phyloP scores from a whole-genome alignment of 2,888 invertebrate species.

The Zele albiditarsus region DNA sequence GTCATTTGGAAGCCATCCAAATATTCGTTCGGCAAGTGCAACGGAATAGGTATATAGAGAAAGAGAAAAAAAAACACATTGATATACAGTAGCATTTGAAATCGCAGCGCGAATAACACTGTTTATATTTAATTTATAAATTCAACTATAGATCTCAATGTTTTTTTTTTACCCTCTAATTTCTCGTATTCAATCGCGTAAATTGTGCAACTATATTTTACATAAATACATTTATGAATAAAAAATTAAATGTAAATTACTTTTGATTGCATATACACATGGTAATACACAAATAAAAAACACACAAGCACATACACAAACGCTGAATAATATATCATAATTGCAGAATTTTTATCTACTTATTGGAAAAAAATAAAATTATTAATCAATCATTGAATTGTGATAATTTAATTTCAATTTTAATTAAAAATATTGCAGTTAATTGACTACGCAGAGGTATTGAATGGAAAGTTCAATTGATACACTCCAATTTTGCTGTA shows the following conservation, averaged over 20 bases:
- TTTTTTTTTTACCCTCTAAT: neutral
- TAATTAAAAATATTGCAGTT: neutral
- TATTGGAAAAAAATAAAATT: neutral
- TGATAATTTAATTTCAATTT: neutral
- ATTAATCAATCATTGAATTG: neutral
- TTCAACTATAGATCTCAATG: slow-evolving; percentile 1
- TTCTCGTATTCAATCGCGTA: slow-evolving; percentile 2
- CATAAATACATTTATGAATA: slow-evolving; percentile 18
- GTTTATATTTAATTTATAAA: slow-evolving; percentile 23
- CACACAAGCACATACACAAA: no score
- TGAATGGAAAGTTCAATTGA: neutral
- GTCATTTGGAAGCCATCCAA: slow-evolving; percentile 43
- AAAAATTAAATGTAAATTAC: slow-evolving; percentile 29
- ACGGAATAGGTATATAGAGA: neutral
- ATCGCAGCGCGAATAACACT: slow-evolving; percentile 39
- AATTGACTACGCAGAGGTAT: neutral
- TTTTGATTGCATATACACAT: neutral
- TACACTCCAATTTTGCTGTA: neutral
- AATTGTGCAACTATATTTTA: neutral
- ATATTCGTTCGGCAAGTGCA: slow-evolving; percentile 32
- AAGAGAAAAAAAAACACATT: neutral
- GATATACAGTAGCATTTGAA: slow-evolving; percentile 17
- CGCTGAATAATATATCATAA: neutral
- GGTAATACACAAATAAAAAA: neutral
- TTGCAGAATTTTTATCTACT: neutral